Evolutionary conservation across 2,888 invertebrate genomes (phyloP).

Genomic region (Nemurella pictetii): DNA sequence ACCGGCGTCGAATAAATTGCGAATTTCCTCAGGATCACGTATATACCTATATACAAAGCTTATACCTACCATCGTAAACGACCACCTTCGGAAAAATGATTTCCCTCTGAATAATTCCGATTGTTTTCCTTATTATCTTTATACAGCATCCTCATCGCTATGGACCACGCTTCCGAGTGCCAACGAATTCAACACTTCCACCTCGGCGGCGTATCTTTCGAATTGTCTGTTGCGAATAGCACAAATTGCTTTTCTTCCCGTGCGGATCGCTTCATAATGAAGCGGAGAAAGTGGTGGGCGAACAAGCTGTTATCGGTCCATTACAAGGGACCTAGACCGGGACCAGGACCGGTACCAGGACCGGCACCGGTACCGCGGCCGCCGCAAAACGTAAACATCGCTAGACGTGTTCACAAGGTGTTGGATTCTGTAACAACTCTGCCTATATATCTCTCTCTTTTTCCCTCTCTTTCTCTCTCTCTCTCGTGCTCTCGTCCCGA

Average conservation of each 20-base stretch:
- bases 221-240: slow-evolving; percentile 39
- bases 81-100: neutral
- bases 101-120: neutral
- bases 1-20: neutral
- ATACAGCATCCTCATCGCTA: neutral
- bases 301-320: slow-evolving; percentile 36
- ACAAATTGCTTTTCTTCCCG: slow-evolving; percentile 37
- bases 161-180: too few species aligned
- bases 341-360: neutral
- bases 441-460: too few species aligned
- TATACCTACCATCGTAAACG: neutral
- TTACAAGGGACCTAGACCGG: slow-evolving; percentile 23
- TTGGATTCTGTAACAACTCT: neutral
- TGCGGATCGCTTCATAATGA: slow-evolving; percentile 39
- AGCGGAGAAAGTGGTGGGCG: slow-evolving; percentile 15
- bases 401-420: slow-evolving; percentile 18
- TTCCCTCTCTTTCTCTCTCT: too few species aligned
- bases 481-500: neutral
- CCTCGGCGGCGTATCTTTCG: slow-evolving; percentile 28
- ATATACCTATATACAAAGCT: neutral
- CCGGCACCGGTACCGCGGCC: neutral
- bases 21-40: neutral
- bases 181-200: too few species aligned
- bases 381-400: slow-evolving; percentile 29
- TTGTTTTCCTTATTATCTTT: neutral